These are phyloP conservation scores for Amphipoea lucens DNA, from an alignment of 2,888 invertebrate species.

Conservation along the genomic window DNA sequence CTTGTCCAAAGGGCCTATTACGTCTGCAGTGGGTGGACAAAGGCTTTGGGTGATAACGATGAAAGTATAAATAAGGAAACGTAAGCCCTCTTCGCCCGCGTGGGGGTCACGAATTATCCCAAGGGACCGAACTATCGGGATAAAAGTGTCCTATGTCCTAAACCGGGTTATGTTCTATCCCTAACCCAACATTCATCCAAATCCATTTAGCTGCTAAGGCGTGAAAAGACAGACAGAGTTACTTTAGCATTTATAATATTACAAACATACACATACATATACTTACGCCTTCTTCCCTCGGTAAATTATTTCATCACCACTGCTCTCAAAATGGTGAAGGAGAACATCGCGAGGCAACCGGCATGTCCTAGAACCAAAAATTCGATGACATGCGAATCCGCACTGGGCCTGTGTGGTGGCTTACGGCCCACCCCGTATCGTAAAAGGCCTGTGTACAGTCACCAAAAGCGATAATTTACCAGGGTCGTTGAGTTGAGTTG, in stretches of 20 bases:
- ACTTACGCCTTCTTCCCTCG: too few species aligned
- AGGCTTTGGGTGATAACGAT: neutral
- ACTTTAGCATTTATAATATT: too few species aligned
- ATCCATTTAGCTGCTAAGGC: neutral
- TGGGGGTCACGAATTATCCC: neutral
- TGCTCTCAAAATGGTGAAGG: too few species aligned
- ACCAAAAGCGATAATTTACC: too few species aligned
- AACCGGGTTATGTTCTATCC: neutral
- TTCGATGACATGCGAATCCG: too few species aligned
- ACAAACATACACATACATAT: too few species aligned
- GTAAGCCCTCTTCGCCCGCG: neutral
- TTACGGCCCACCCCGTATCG: too few species aligned
- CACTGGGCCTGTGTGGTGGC: too few species aligned
- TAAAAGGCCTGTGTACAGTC: neutral
- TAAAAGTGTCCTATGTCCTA: neutral
- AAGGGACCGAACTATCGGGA: neutral
- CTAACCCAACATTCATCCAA: neutral
- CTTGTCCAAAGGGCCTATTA: neutral
- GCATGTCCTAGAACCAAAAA: too few species aligned
- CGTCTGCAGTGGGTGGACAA: neutral
- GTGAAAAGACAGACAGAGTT: neutral
- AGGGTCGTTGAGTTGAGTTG: too few species aligned
- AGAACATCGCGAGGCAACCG: too few species aligned
- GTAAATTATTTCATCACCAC: too few species aligned
- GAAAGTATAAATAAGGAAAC: neutral